phyloP scores from a whole-genome alignment of 2,113 vertebrate genomes.

The Prietella phreatophila region DNA sequence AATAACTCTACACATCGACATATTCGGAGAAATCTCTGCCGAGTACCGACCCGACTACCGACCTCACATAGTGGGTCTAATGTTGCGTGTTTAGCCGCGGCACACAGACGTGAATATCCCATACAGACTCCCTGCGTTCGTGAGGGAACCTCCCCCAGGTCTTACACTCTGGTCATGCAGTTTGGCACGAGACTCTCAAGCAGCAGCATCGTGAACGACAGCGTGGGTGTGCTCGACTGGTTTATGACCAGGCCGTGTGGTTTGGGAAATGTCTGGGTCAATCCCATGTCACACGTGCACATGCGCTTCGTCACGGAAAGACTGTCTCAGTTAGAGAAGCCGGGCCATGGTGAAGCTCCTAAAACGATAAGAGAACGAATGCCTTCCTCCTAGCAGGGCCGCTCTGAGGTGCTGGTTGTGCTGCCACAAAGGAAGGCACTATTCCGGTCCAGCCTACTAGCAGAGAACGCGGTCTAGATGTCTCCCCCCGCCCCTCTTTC shows the following conservation, averaged over 20 bases:
- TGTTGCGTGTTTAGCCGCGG: background rate
- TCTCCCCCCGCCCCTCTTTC: background rate
- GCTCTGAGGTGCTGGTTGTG: slow-evolving; percentile 10
- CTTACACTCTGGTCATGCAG: slow-evolving; percentile 33
- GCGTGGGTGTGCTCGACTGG: slow-evolving; percentile 6
- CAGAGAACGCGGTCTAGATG: background rate
- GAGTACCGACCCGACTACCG: slow-evolving; percentile 10
- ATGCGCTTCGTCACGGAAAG: background rate
- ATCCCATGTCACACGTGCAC: background rate
- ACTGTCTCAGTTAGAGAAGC: background rate
- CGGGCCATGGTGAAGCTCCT: background rate
- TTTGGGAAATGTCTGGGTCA: slow-evolving; percentile 11
- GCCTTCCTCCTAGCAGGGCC: slow-evolving; percentile 25
- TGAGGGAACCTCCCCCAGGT: slow-evolving; percentile 4
- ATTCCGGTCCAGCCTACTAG: slow-evolving; percentile 26
- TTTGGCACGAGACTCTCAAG: slow-evolving; percentile 46
- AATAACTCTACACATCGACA: slow-evolving; percentile 24
- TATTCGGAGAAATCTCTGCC: background rate
- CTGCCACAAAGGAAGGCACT: slow-evolving; percentile 42
- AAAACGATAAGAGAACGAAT: background rate
- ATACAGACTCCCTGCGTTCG: slow-evolving; percentile 4
- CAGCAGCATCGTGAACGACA: slow-evolving; percentile 43
- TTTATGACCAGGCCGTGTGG: slow-evolving; percentile 21
- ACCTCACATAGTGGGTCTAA: slow-evolving; percentile 30
- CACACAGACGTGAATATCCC: background rate